These are phyloP conservation scores for Hippocampus barbouri DNA, from an alignment of 2,113 vertebrate genomes.

Conservation along the genomic window DNA sequence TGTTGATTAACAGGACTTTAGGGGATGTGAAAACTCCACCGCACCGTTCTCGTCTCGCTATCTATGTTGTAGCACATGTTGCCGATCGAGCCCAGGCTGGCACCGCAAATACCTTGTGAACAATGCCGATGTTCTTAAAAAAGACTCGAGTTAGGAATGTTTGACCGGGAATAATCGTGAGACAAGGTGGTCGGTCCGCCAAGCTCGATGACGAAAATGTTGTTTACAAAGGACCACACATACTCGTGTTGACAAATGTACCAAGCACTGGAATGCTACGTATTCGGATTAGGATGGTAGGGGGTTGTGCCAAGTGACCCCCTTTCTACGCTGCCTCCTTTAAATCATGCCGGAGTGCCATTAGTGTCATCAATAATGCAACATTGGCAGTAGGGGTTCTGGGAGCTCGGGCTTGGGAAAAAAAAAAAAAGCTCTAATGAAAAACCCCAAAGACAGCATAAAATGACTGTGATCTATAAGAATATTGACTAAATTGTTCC, in stretches of 20 bases:
- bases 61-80: slow-evolving; percentile 38
- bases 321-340: slow-evolving; percentile 3
- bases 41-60: slow-evolving; percentile 6
- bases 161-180: not conserved
- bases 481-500: too few relatives aligned
- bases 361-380: slow-evolving; percentile 74
- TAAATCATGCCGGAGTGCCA: slow-evolving; percentile 32
- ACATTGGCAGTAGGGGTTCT: slow-evolving; percentile 15
- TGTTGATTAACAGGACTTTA: slow-evolving; percentile 37
- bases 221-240: slow-evolving; percentile 1
- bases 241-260: not conserved
- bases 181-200: not conserved
- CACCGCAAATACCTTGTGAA: slow-evolving; percentile 55
- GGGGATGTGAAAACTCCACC: slow-evolving; percentile 43
- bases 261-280: not conserved
- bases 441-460: too few relatives aligned
- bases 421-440: too few relatives aligned
- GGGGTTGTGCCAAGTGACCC: too few relatives aligned
- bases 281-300: not conserved
- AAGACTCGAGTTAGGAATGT: not conserved
- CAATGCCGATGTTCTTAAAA: slow-evolving; percentile 21
- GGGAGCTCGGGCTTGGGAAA: too few relatives aligned
- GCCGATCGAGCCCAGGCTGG: slow-evolving; percentile 39
- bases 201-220: not conserved
- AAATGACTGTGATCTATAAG: too few relatives aligned